Evolutionary conservation across 2,113 vertebrate genomes (phyloP), one percentile per base, ranked within the genome.

Genomic region (Siphamia tubifer): DNA sequence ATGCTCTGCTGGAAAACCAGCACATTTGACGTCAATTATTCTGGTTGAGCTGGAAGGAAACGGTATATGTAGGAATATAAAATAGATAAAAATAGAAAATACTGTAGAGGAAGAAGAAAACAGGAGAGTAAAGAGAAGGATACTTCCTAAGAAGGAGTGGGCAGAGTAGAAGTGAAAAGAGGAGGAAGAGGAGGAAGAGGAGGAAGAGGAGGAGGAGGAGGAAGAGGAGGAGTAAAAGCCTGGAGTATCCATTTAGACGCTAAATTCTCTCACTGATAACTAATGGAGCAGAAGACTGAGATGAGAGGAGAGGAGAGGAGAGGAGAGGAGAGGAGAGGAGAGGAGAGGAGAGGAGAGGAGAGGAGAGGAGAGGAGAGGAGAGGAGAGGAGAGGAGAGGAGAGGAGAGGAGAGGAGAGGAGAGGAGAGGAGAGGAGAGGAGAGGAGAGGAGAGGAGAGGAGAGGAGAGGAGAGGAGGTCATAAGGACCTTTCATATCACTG

Each of bases 211-310:
- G 13, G 21, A 17, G 35, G 40, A 19, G 15, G 36, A 15, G 15
- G 31, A 16, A 8, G 23, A 19, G 16, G 27, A 24, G 32, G 9
- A 19, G 24, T 53, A n/a, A 16, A 12, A 17, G 32, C 36, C 31
- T 32, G 31, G 12, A 63, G 38, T 73, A 53, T 77, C 45, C 63
- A 65, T 77, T 69, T 66, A 55, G 35, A 63, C 32, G 21, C 16
- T 20, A 8, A 34, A 20, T 24, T 79, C 58, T 74, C 40, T 52
- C 53, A 30, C 43, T 71, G 30, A 49, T 48, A 56, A 47, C 51
- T 76, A 72, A 81, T 68, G 68, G 60, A 61, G 11, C 53, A 16
- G 24, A 51, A 66, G 42, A 51, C 11, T 31, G 39, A 51, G 28
- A n/a, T n/a, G 16, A 23, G 45, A 40, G 27, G 1, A 2, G 34